Percentiles rank a stretch among this genome's conserved stretches.
phyloP scores from a whole-genome alignment of 2,113 vertebrate genomes.

The Myrmecophaga tridactyla region DNA sequence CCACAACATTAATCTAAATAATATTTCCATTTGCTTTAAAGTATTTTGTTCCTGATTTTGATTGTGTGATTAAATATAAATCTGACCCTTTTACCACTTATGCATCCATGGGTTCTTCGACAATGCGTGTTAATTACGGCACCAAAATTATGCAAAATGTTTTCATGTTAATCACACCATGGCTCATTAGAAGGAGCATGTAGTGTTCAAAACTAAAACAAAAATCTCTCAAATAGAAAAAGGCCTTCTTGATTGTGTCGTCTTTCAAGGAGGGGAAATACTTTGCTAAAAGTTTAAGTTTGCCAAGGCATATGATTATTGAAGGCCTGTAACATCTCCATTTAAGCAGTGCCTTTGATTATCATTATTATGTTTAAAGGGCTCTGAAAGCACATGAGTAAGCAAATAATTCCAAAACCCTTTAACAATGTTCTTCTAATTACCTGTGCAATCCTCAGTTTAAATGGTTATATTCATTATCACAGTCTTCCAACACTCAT shows the following conservation, averaged over 20 bases:
- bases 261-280: constrained; percentile 51
- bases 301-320: not conserved
- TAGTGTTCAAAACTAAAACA: constrained; percentile 62
- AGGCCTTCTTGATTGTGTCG: not conserved
- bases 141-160: constrained; percentile 30
- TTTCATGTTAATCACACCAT: constrained; percentile 52
- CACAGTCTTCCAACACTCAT: constrained; percentile 69
- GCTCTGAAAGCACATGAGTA: not conserved
- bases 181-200: constrained; percentile 56
- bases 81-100: not conserved
- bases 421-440: constrained; percentile 44
- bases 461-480: constrained; percentile 63
- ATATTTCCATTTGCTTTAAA: constrained; percentile 38
- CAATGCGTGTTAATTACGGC: constrained; percentile 23
- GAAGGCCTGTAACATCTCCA: constrained; percentile 8
- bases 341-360: constrained; percentile 1
- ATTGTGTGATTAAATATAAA: constrained; percentile 1
- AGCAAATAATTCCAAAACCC: constrained; percentile 33
- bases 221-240: constrained; percentile 66
- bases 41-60: constrained; percentile 42
- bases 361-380: constrained; percentile 9
- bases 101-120: not conserved
- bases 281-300: constrained; percentile 57
- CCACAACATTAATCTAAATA: not conserved
- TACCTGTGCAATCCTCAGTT: constrained; percentile 67